These are phyloP conservation scores for Muntiacus muntjak DNA, from an alignment of 2,113 vertebrate genomes.

Conservation along the genomic window DNA sequence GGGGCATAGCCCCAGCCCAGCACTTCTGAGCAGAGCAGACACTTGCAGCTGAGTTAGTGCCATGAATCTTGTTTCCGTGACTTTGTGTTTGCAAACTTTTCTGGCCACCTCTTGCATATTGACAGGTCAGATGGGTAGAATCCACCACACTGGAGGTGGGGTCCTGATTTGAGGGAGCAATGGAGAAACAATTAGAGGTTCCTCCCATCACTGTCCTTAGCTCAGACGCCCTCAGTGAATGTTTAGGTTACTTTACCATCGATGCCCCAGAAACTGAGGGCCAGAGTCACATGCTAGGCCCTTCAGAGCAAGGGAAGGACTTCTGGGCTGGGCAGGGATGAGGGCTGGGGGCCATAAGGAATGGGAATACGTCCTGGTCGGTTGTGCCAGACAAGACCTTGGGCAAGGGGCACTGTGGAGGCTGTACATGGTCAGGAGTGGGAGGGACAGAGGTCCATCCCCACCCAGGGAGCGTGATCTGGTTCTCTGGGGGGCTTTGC, in stretches of 20 bases:
- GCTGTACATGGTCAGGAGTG: not conserved
- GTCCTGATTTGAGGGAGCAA: not conserved
- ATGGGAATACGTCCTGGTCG: too few relatives aligned
- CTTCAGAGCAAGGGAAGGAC: not conserved
- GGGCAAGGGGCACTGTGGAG: not conserved
- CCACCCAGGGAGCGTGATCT: not conserved
- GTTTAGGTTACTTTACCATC: not conserved
- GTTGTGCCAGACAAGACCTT: not conserved
- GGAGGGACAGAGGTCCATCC: too few relatives aligned
- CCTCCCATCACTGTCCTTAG: not conserved
- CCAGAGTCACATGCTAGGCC: not conserved
- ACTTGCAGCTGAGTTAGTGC: accelerated
- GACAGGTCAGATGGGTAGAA: not conserved
- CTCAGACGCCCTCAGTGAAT: not conserved
- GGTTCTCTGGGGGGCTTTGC: not conserved
- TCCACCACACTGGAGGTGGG: too few relatives aligned
- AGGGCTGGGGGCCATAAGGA: not conserved
- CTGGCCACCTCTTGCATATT: not conserved
- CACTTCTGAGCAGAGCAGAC: not conserved
- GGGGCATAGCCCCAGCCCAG: too few relatives aligned
- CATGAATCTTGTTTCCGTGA: not conserved
- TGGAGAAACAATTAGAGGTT: not conserved
- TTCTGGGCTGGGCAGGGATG: not conserved
- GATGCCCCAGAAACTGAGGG: not conserved
- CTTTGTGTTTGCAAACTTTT: not conserved